Conservation (phyloP, 1,140 invertebrate species). For the Frieseomelitta varia region DNA sequence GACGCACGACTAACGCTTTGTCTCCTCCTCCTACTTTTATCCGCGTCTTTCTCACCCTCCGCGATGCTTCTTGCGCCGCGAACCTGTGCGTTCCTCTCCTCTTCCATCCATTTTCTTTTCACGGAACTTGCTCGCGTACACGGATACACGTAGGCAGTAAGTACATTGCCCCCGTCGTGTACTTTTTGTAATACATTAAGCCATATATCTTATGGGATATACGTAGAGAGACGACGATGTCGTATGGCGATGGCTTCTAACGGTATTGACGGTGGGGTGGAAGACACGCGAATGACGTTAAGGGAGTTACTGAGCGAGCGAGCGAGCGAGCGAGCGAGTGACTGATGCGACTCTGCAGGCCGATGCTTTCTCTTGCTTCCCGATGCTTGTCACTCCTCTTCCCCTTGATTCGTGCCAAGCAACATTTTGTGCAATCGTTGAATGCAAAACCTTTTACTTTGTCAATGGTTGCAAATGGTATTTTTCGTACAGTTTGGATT, state of each 20-base stretch:
- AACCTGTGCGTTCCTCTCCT: constrained; percentile 6
- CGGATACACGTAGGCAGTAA: constrained; percentile 48
- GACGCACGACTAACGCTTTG: background rate
- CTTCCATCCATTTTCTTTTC: constrained; percentile 58
- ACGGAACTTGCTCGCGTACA: constrained; percentile 50
- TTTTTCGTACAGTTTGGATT: too few species aligned
- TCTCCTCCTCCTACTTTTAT: background rate
- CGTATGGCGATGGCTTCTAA: constrained; percentile 27
- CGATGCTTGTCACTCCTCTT: constrained; percentile 35
- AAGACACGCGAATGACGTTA: constrained; percentile 73
- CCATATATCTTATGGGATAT: constrained; percentile 69
- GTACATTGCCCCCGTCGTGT: constrained; percentile 61
- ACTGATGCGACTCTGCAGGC: constrained; percentile 55
- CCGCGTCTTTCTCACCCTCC: background rate
- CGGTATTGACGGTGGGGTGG: constrained; percentile 48
- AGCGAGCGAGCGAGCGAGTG: constrained; percentile 51
- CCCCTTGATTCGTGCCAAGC: background rate
- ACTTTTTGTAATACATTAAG: constrained; percentile 73
- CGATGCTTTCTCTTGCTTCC: constrained; percentile 15
- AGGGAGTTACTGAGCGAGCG: constrained; percentile 9
- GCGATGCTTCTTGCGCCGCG: background rate
- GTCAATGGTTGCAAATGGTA: too few species aligned
- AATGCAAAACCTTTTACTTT: background rate
- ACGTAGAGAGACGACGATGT: constrained; percentile 38
- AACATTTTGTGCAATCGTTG: background rate